Evolutionary conservation across 2,888 invertebrate species (phyloP).

Genomic region (Stomorhina lunata): DNA sequence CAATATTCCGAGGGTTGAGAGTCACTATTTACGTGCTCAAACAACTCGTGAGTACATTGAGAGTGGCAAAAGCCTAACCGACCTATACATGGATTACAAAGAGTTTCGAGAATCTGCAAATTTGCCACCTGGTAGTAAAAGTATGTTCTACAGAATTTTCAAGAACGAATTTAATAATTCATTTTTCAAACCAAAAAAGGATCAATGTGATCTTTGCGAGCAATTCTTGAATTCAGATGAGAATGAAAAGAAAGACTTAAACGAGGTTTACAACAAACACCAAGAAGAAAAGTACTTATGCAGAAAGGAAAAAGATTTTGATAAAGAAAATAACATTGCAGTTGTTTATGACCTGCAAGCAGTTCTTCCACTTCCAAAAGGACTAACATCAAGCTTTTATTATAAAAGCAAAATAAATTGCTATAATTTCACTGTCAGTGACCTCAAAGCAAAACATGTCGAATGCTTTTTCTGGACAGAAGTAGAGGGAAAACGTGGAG

Average conservation of each 20-base stretch:
- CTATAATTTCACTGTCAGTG: constrained; percentile 70
- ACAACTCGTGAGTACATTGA: constrained; percentile 66
- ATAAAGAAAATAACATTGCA: constrained; percentile 47
- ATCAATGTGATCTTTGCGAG: constrained; percentile 61
- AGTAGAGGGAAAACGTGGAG: constrained; percentile 69
- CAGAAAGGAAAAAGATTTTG: constrained; percentile 39
- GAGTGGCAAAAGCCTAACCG: constrained; percentile 69
- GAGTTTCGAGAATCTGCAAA: constrained; percentile 53
- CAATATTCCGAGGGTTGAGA: constrained; percentile 68
- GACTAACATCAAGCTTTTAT: constrained; percentile 48
- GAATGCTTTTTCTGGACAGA: constrained; percentile 68
- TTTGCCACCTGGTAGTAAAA: constrained; percentile 51
- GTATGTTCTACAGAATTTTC: constrained; percentile 60
- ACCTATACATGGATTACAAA: constrained; percentile 68
- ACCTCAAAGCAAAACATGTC: constrained; percentile 49
- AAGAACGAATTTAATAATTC: constrained; percentile 60
- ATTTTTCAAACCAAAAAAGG: constrained; percentile 65
- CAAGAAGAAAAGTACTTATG: constrained; percentile 35
- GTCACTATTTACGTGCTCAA: constrained; percentile 43
- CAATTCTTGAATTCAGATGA: constrained; percentile 51
- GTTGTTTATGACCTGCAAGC: constrained; percentile 59
- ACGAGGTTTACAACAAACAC: constrained; percentile 31
- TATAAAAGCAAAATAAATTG: constrained; percentile 47
- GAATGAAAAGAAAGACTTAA: constrained; percentile 18
- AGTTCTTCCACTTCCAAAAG: constrained; percentile 51